phyloP scores from a whole-genome alignment of 2,113 vertebrate species.

The Triplophysa rosa region DNA sequence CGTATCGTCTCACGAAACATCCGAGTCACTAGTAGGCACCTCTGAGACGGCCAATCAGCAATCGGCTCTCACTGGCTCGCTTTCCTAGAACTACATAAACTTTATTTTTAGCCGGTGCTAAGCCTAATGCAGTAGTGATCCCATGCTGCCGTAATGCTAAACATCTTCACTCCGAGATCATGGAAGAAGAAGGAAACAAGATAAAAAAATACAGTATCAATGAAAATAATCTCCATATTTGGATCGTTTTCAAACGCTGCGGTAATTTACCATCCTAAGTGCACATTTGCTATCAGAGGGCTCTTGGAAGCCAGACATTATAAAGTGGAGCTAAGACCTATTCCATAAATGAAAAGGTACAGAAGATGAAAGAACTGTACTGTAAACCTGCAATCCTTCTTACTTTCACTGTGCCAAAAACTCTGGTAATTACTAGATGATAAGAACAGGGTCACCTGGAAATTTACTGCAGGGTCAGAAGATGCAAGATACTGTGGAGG shows the following conservation, averaged over 20 bases:
- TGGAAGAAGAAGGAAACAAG: neutral
- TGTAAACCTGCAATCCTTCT: neutral
- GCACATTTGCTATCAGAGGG: constrained; percentile 1
- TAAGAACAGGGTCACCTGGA: neutral
- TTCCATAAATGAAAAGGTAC: neutral
- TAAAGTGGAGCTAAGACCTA: neutral
- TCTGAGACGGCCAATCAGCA: constrained; percentile 34
- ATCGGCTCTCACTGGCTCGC: neutral
- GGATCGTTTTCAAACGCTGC: neutral
- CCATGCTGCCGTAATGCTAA: constrained; percentile 11
- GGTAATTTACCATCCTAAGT: neutral
- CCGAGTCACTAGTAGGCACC: constrained; percentile 13
- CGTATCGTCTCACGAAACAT: constrained; percentile 19
- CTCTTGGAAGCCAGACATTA: neutral
- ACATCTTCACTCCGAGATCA: neutral
- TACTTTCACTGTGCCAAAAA: constrained; percentile 1
- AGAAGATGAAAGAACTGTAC: neutral
- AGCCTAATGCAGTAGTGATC: neutral
- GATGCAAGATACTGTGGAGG: neutral
- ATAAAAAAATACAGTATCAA: neutral
- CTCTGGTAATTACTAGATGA: neutral
- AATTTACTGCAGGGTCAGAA: neutral
- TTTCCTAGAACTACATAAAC: constrained; percentile 23
- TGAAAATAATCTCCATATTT: neutral
- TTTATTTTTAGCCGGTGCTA: constrained; percentile 45